Base-by-base conservation (phyloP, 2,113 vertebrate species). In the Callopanchax toddi region DNA sequence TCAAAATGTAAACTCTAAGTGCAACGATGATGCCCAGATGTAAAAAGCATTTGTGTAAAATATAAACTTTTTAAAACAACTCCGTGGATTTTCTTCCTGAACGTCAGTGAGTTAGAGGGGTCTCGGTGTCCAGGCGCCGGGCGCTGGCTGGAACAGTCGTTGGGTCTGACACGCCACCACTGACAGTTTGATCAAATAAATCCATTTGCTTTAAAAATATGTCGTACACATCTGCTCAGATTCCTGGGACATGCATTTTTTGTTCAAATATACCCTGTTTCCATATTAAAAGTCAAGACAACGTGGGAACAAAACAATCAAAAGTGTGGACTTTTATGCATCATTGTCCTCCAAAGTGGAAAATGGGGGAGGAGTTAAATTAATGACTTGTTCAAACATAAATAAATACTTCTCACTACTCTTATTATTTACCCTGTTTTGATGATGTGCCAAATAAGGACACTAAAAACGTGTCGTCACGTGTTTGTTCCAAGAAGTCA, bases 1-100 rank as follows among this genome's bases (percentile, higher is more conserved):
- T 97, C 91, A 91, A 94, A 95, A 96, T 99, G 96, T 99, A 98
- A 99, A 98, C 97, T 97, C 94, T 95, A 98, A 99, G 97, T 99
- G 97, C 97, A 98, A 98, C 92, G 93, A 95, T 93, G 94, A 95
- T 94, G 95, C 89, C 95, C 94, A 87, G 89, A 86, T 86, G 85
- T 93, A 65, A 87, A 71, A 72, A 92, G 89, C 89, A 45, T 89
- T 75, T 87, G 90, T 90, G 86, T 90, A 91, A 74, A 75, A 76
- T 76, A 64, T 67, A 85, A 90, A 90, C 86, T 86, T 83, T 74
- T 48, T 55, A 81, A 78, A 73, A 71, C 15, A 29, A 23, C 15
- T 29, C 9, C 0, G 34, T 17, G 20, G 67, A 52, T 76, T 58
- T 45, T 55, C 52, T 60, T 39, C 11, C 25, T 62, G 62, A 79